Conservation (phyloP, 2,888 invertebrate species). For the Epiblema foenella region DNA sequence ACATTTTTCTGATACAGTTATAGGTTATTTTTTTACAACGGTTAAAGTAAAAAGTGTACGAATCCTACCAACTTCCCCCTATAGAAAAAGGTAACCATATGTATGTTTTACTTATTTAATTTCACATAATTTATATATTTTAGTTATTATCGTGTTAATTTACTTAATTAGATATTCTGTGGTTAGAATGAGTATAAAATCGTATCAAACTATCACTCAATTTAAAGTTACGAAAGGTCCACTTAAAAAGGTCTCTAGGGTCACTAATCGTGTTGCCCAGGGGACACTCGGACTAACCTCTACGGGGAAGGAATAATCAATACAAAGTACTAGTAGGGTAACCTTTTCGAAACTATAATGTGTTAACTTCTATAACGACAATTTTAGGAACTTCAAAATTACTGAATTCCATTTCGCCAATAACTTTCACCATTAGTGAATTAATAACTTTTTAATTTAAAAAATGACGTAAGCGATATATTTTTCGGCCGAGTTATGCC, state of each 20-base stretch:
- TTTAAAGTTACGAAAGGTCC: background rate
- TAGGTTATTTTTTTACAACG: too few relatives aligned
- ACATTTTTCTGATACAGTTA: too few relatives aligned
- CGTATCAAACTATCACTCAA: too few relatives aligned
- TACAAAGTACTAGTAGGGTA: background rate
- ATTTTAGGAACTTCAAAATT: conserved; percentile 34
- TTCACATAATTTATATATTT: too few relatives aligned
- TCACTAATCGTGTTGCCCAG: conserved; percentile 25
- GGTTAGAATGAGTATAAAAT: too few relatives aligned
- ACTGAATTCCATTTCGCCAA: conserved; percentile 40
- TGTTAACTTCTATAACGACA: conserved; percentile 16
- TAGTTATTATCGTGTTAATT: too few relatives aligned
- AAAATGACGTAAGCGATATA: conserved; percentile 1
- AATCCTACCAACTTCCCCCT: too few relatives aligned
- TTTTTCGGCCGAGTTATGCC: background rate
- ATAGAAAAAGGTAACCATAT: too few relatives aligned
- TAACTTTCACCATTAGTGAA: conserved; percentile 38
- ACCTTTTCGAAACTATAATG: too few relatives aligned
- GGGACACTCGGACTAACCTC: background rate
- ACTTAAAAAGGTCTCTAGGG: conserved; percentile 17
- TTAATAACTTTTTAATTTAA: conserved; percentile 1
- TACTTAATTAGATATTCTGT: too few relatives aligned
- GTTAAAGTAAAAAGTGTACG: too few relatives aligned
- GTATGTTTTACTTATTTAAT: too few relatives aligned
- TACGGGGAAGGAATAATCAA: background rate